Percentiles rank a stretch among this genome's conserved stretches.
Conservation (phyloP, 2,888 invertebrate genomes). For the Theretra japonica region DNA sequence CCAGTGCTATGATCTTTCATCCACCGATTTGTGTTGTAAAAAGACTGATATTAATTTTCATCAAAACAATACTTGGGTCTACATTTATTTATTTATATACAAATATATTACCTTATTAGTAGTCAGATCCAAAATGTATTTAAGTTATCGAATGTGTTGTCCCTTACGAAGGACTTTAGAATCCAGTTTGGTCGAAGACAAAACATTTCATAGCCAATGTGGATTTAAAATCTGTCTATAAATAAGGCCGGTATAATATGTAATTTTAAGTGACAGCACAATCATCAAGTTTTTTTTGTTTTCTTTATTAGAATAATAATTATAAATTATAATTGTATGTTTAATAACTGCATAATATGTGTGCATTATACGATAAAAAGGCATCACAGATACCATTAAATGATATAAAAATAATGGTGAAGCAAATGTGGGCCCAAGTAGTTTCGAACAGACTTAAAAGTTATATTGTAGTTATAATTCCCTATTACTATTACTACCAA, state of each 20-base stretch:
- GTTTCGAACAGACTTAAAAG: constrained; percentile 5
- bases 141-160: too few relatives aligned
- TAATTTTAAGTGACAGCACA: too few relatives aligned
- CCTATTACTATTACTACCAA: constrained; percentile 17
- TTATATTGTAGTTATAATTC: constrained; percentile 20
- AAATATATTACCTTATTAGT: too few relatives aligned
- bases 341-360: too few relatives aligned
- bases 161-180: too few relatives aligned
- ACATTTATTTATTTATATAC: constrained; percentile 15
- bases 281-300: too few relatives aligned
- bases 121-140: too few relatives aligned
- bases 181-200: too few relatives aligned
- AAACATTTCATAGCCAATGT: too few relatives aligned
- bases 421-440: constrained; percentile 21
- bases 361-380: neutral
- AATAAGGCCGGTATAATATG: neutral
- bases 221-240: too few relatives aligned
- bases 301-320: too few relatives aligned
- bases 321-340: too few relatives aligned
- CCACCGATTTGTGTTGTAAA: constrained; percentile 65
- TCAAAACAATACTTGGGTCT: constrained; percentile 28
- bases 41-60: constrained; percentile 66
- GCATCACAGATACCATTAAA: neutral
- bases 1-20: constrained; percentile 78
- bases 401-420: neutral